Evolutionary conservation across 1,140 invertebrate species (phyloP).

Genomic region (Trichogramma pretiosum): DNA sequence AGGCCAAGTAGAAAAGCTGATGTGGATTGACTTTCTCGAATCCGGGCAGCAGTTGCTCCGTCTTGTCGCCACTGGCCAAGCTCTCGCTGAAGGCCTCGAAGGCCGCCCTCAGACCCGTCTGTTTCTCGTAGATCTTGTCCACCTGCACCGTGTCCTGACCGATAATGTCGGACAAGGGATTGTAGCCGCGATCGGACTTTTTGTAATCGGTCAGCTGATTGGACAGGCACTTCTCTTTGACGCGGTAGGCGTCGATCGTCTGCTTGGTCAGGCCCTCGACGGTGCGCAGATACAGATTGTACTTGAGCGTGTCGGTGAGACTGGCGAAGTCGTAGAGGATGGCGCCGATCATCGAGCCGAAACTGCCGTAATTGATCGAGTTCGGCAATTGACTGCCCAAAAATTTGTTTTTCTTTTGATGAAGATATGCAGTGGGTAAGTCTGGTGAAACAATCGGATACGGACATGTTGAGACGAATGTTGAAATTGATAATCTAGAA

Average conservation of each 20-base stretch:
- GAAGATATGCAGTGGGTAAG: conserved; percentile 8
- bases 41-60: not conserved
- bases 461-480: too few relatives aligned
- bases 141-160: conserved; percentile 13
- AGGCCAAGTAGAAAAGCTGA: conserved; percentile 13
- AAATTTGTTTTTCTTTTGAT: conserved; percentile 13
- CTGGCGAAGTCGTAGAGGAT: conserved; percentile 15
- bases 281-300: conserved; percentile 8
- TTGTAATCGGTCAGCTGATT: conserved; percentile 15
- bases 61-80: not conserved
- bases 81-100: conserved; percentile 10
- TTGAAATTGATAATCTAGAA: too few relatives aligned
- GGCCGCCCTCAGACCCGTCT: conserved; percentile 5
- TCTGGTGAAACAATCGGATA: too few relatives aligned
- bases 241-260: conserved; percentile 13
- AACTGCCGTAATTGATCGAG: conserved; percentile 13
- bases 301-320: conserved; percentile 13
- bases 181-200: conserved; percentile 2
- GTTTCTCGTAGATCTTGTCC: conserved; percentile 16
- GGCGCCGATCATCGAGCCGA: conserved; percentile 14
- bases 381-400: conserved; percentile 9
- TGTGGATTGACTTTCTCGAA: conserved; percentile 7
- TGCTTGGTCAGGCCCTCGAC: conserved; percentile 9
- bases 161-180: not conserved
- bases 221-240: conserved; percentile 13